Base-by-base conservation (phyloP, 2,113 vertebrate species). In the Crotophaga sulcirostris region DNA sequence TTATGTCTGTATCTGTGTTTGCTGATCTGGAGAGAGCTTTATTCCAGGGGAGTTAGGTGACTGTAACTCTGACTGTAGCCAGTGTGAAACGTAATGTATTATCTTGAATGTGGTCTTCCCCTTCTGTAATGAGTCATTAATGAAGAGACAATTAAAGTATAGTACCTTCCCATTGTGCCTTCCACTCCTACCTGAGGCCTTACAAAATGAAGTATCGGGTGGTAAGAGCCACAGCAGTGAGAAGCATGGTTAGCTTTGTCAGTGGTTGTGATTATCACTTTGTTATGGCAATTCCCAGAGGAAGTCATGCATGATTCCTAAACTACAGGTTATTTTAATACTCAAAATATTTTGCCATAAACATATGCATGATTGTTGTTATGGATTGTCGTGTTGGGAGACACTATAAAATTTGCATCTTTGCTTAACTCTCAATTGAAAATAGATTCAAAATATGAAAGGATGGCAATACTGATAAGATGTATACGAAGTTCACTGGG, bases 341-440 rank as follows among this genome's bases (percentile, higher is more conserved):
- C 58, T 73, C 58, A 69, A 56, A 94, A 69, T 92, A 79, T 89
- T 97, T 94, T 69, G n/a, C 84, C 38, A n/a, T 79, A 89, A 93
- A 89, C 44, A 63, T 11, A 42, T 33, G 15, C 9, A 36, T 9
- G 3, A 5, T 58, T 89, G 78, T 34, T 79, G 16, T 80, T 82
- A 76, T 54, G 9, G 38, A n/a, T 69, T 93, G 54, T 23, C 25
- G 8, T 2, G 0, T 54, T 74, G 40, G 47, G 45, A 62, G 33
- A 55, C 18, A 10, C 42, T 20, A 25, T 40, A 56, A 56, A 56
- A 79, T 83, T 54, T 88, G 38, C 83, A 91, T 87, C 51, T 11
- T 84, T 76, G 25, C 69, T 69, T 83, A 47, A 56, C 29, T 47
- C 13, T 58, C 11, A 33, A 0, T 40, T 76, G 70, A 62, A 85